Percentiles rank a stretch among this genome's conserved stretches.
Conservation (phyloP, 2,113 vertebrate genomes). For the Lampris incognitus region DNA sequence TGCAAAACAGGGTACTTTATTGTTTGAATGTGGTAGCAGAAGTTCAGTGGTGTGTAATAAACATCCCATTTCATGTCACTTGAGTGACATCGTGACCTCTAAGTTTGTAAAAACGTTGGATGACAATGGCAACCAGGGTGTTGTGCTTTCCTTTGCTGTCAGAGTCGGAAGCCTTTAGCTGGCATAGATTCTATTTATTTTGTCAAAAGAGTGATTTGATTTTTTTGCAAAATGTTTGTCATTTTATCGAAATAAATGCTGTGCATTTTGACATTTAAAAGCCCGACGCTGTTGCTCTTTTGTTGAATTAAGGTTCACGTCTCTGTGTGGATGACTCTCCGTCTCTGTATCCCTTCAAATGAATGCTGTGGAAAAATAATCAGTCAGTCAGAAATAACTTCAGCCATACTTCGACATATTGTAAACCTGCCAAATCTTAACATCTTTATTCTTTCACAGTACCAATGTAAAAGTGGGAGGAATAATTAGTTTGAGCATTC, state of each 20-base stretch:
- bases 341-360: background rate
- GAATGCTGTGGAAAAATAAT: background rate
- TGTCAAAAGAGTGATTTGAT: slow-evolving; percentile 61
- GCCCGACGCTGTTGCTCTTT: background rate
- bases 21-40: slow-evolving; percentile 63
- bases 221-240: slow-evolving; percentile 73
- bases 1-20: slow-evolving; percentile 43
- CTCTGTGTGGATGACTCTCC: background rate
- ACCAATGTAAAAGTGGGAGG: slow-evolving; percentile 46
- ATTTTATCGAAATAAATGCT: slow-evolving; percentile 76
- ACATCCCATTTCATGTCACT: slow-evolving; percentile 48
- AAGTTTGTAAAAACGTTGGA: slow-evolving; percentile 36
- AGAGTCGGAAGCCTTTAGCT: slow-evolving; percentile 62
- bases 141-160: slow-evolving; percentile 64
- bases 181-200: slow-evolving; percentile 76
- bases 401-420: slow-evolving; percentile 20
- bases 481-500: slow-evolving; percentile 69
- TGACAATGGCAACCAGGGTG: slow-evolving; percentile 51
- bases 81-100: slow-evolving; percentile 24
- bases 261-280: slow-evolving; percentile 71
- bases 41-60: slow-evolving; percentile 50
- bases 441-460: slow-evolving; percentile 55
- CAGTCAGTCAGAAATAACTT: background rate
- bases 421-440: slow-evolving; percentile 27
- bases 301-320: background rate